phyloP scores from a whole-genome alignment of 2,797 vertebrate species.

The Odontamblyopus lacepedii region DNA sequence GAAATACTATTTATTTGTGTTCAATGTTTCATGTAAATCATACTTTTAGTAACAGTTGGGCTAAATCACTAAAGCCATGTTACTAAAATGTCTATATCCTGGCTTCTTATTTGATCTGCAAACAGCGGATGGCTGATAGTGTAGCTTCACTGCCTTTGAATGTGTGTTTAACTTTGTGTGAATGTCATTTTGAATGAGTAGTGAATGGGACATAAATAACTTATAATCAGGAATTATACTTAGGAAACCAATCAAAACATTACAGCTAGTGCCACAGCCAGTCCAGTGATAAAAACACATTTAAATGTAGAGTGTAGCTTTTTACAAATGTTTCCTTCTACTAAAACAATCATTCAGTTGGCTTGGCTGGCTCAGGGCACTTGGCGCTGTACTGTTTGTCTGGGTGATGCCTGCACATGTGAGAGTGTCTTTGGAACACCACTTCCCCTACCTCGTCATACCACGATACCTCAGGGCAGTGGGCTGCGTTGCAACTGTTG shows the following conservation, averaged over 20 bases:
- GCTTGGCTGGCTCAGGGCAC: slow-evolving; percentile 13
- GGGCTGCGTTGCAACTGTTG: slow-evolving; percentile 56
- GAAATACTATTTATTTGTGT: slow-evolving; percentile 67
- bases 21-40: slow-evolving; percentile 37
- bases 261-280: slow-evolving; percentile 40
- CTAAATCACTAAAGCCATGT: slow-evolving; percentile 39
- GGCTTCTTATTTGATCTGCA: slow-evolving; percentile 49
- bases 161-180: slow-evolving; percentile 35
- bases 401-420: slow-evolving; percentile 5
- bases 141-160: slow-evolving; percentile 67
- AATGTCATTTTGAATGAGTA: slow-evolving; percentile 19
- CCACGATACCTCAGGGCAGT: slow-evolving; percentile 69
- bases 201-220: slow-evolving; percentile 14
- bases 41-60: slow-evolving; percentile 42
- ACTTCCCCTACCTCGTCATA: slow-evolving; percentile 50
- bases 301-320: not conserved
- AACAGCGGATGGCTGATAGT: slow-evolving; percentile 50
- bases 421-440: slow-evolving; percentile 29
- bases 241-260: slow-evolving; percentile 34
- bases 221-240: slow-evolving; percentile 30
- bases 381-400: slow-evolving; percentile 29
- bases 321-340: slow-evolving; percentile 7
- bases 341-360: slow-evolving; percentile 7
- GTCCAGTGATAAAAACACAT: not conserved
- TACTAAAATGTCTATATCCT: slow-evolving; percentile 41